These are phyloP conservation scores for Psammodynastes pulverulentus DNA, from an alignment of 2,113 vertebrate species.

Conservation along the genomic window DNA sequence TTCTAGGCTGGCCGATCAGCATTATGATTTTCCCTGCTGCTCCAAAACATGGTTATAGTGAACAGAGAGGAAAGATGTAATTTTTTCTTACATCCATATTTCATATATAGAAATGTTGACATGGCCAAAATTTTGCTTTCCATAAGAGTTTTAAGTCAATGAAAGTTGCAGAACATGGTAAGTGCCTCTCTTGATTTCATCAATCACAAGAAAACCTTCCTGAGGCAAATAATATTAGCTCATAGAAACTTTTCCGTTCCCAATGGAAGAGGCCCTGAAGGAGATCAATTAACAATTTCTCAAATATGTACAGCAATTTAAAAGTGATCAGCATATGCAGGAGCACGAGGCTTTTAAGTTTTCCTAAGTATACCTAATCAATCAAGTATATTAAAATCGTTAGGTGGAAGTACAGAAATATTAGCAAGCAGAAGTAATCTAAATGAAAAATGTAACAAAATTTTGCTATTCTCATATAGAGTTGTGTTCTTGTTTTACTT, in stretches of 20 bases:
- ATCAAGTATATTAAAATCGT: slow-evolving; percentile 12
- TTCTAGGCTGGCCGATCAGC: not conserved
- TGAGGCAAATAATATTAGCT: not conserved
- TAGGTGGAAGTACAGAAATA: slow-evolving; percentile 17
- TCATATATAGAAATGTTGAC: not conserved
- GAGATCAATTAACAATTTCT: slow-evolving; percentile 17
- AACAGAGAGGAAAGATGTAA: not conserved
- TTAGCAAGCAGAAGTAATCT: slow-evolving; percentile 28
- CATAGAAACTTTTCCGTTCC: not conserved
- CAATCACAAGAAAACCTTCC: not conserved
- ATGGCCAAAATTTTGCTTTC: not conserved
- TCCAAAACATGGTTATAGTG: not conserved
- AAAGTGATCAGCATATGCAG: not conserved
- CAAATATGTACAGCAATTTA: not conserved
- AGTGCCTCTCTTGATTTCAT: not conserved
- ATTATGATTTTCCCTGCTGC: not conserved
- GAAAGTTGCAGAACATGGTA: not conserved
- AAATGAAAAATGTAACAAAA: slow-evolving; percentile 13
- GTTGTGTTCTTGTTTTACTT: slow-evolving; percentile 37
- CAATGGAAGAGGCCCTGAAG: slow-evolving; percentile 21
- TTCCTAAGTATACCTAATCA: slow-evolving; percentile 25
- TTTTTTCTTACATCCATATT: not conserved
- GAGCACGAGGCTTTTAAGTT: not conserved
- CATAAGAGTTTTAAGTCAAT: not conserved
- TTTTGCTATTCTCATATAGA: not conserved